These are phyloP conservation scores for Agelaius tricolor DNA, from an alignment of 2,113 vertebrate genomes.

Conservation along the genomic window DNA sequence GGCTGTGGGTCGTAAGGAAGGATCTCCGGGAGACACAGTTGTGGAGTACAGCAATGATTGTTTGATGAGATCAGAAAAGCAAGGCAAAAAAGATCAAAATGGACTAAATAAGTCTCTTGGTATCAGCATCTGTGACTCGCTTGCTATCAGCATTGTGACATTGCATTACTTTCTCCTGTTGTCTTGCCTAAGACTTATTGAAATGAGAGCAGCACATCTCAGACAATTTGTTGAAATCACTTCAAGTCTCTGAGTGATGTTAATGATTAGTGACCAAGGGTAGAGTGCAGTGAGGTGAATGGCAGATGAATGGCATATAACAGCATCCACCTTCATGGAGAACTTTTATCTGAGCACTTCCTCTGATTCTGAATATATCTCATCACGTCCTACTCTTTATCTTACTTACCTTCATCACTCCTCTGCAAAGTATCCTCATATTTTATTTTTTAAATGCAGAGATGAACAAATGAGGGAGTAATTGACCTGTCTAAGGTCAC, in stretches of 20 bases:
- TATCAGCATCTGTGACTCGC: background rate
- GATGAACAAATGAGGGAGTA: background rate
- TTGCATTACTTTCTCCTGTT: conserved; percentile 25
- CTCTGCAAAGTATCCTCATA: background rate
- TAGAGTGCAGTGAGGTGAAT: background rate
- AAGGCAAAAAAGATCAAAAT: conserved; percentile 22
- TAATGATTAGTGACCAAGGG: background rate
- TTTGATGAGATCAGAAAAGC: conserved; percentile 2
- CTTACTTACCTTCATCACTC: background rate
- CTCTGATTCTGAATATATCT: background rate
- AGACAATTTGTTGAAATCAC: conserved; percentile 10
- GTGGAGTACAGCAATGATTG: background rate
- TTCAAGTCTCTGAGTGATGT: background rate
- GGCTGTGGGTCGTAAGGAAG: background rate
- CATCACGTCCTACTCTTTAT: background rate
- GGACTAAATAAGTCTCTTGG: conserved; percentile 31
- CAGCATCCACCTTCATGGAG: background rate
- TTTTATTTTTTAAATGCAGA: background rate
- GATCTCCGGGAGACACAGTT: background rate
- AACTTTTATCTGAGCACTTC: background rate
- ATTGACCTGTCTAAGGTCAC: background rate
- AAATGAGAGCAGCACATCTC: conserved; percentile 33
- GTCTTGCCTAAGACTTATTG: background rate
- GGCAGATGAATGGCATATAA: background rate
- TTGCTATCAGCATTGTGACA: background rate